phyloP scores from a whole-genome alignment of 2,888 invertebrate species.

The Macrophya alboannulata region DNA sequence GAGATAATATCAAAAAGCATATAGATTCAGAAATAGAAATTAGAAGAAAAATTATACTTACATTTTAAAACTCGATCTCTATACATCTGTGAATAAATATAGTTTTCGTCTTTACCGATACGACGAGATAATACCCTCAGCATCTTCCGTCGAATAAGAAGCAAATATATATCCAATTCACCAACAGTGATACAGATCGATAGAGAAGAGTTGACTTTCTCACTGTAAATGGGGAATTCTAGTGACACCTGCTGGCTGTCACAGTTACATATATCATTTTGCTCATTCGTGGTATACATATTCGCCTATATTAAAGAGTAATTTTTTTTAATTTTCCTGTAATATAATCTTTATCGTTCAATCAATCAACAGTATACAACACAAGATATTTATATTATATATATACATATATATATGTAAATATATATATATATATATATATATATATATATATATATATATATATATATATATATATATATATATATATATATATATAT shows the following conservation, averaged over 20 bases:
- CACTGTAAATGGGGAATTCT: not conserved
- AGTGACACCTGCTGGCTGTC: not conserved
- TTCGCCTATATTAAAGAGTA: not conserved
- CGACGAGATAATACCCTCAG: not conserved
- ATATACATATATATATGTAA: no score
- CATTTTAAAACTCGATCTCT: not conserved
- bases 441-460: no score
- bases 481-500: no score
- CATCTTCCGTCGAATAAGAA: slow-evolving; percentile 16
- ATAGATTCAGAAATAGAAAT: not conserved
- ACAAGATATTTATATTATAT: slow-evolving; percentile 37
- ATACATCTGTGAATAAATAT: not conserved
- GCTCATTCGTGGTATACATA: not conserved
- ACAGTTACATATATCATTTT: not conserved
- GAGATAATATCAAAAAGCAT: not conserved
- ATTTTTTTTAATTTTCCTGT: slow-evolving; percentile 31
- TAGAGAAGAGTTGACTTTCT: not conserved
- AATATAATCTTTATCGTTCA: slow-evolving; percentile 45
- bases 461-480: no score
- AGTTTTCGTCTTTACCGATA: slow-evolving; percentile 42
- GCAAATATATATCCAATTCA: not conserved
- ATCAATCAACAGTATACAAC: slow-evolving; percentile 45
- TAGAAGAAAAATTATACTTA: not conserved
- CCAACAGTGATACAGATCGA: not conserved
- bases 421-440: no score